phyloP scores from a whole-genome alignment of 1,140 invertebrate genomes.

The Coelopa frigida region DNA sequence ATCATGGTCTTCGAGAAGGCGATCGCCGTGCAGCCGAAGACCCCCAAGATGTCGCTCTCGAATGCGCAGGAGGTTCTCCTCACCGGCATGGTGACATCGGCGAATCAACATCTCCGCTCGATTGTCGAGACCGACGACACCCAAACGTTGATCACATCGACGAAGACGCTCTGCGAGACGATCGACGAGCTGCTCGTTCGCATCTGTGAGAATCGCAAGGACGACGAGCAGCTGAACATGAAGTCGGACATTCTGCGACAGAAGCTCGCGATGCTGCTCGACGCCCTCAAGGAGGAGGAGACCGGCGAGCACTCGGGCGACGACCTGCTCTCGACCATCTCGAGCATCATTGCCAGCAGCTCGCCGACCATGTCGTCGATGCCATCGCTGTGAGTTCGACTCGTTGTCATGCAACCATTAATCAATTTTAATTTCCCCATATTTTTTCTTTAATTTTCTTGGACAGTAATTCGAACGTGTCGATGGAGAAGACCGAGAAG shows the following conservation, averaged over 20 bases:
- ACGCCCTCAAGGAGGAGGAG: conserved; percentile 64
- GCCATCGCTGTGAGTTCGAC: too few species aligned
- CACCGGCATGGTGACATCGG: conserved; percentile 68
- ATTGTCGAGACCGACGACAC: conserved; percentile 82
- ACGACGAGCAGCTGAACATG: conserved; percentile 55
- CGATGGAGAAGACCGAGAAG: conserved; percentile 42
- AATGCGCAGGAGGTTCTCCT: conserved; percentile 49
- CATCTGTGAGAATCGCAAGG: conserved; percentile 52
- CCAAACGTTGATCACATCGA: conserved; percentile 63
- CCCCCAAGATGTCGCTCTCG: conserved; percentile 51
- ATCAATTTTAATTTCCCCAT: too few species aligned
- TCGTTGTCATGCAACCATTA: too few species aligned
- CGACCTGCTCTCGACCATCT: conserved; percentile 34
- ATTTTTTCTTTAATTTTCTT: not conserved
- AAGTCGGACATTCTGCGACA: conserved; percentile 70
- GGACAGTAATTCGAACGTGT: conserved; percentile 35
- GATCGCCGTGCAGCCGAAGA: conserved; percentile 50
- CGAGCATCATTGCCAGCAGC: conserved; percentile 29
- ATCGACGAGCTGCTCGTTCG: conserved; percentile 69
- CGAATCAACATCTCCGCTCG: conserved; percentile 74
- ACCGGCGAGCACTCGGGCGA: conserved; percentile 34
- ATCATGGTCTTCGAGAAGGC: conserved; percentile 84
- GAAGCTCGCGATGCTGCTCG: conserved; percentile 68
- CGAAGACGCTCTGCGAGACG: conserved; percentile 75
- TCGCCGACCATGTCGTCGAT: conserved; percentile 14